Conservation (phyloP, 2,888 invertebrate genomes). For the Lepidonotus clava region DNA sequence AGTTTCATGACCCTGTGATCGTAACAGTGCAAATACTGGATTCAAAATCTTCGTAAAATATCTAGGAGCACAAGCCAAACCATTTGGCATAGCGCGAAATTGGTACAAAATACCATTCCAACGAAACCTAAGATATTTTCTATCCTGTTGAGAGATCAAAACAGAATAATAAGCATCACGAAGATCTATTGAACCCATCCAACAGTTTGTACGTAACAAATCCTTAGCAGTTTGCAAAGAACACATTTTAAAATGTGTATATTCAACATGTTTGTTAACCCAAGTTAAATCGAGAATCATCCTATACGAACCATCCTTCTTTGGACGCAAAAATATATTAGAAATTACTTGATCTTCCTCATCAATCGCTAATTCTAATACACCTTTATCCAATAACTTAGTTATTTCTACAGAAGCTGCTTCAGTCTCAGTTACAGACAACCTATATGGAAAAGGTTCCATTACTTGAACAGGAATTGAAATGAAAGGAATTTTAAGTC, state of each 20-base stretch:
- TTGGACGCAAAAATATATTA: background rate
- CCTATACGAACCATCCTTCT: background rate
- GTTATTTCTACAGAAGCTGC: background rate
- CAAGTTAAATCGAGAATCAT: background rate
- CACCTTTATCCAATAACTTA: background rate
- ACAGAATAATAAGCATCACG: conserved; percentile 11
- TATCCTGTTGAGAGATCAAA: background rate
- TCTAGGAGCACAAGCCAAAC: background rate
- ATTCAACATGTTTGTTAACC: background rate
- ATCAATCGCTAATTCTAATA: background rate
- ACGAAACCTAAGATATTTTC: conserved; percentile 1
- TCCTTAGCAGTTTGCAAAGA: background rate
- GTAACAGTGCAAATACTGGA: background rate
- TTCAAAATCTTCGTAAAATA: background rate
- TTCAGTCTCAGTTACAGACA: background rate
- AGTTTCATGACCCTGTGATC: background rate
- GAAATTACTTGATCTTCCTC: background rate
- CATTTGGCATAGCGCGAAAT: background rate
- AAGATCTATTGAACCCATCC: background rate
- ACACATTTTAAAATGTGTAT: background rate
- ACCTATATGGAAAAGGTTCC: background rate
- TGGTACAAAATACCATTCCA: background rate
- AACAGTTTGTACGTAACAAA: background rate
- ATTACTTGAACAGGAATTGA: background rate
- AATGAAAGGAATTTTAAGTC: background rate